Evolutionary conservation across 2,888 invertebrate species (phyloP).

Genomic region (Aethes cnicana): DNA sequence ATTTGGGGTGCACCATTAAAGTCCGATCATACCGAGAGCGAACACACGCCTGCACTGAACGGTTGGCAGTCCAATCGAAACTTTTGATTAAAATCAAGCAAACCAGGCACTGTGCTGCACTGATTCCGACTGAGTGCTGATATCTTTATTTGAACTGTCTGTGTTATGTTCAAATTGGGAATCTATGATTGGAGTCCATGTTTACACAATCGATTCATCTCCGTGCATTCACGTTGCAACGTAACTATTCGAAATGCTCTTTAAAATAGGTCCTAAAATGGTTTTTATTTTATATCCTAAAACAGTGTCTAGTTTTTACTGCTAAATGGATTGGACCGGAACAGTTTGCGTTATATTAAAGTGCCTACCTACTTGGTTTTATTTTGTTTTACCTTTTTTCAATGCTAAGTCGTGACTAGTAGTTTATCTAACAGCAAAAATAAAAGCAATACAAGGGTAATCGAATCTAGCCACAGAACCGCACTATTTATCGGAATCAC

Average conservation of each 20-base stretch:
- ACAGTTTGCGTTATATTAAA: not conserved
- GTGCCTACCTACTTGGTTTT: too few relatives aligned
- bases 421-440: constrained; percentile 12
- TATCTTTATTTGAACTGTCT: constrained; percentile 78
- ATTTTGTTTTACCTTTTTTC: constrained; percentile 6
- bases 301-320: too few relatives aligned
- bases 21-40: constrained; percentile 56
- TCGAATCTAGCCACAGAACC: constrained; percentile 15
- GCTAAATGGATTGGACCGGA: too few relatives aligned
- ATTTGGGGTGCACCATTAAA: constrained; percentile 69
- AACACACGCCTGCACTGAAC: constrained; percentile 60
- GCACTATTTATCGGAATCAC: constrained; percentile 14
- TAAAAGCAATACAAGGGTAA: constrained; percentile 6
- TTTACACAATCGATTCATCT: constrained; percentile 65
- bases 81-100: constrained; percentile 82
- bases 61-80: constrained; percentile 76
- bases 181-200: constrained; percentile 59
- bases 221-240: not conserved
- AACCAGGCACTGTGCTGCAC: constrained; percentile 60
- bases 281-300: too few relatives aligned
- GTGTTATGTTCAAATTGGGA: constrained; percentile 65
- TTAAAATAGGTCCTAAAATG: too few relatives aligned
- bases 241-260: constrained; percentile 11
- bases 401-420: constrained; percentile 22
- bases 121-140: constrained; percentile 62